Evolutionary conservation across 1,140 invertebrate genomes (phyloP), one percentile per base, ranked within the genome.

Genomic region (Globodera ellingtonae): DNA sequence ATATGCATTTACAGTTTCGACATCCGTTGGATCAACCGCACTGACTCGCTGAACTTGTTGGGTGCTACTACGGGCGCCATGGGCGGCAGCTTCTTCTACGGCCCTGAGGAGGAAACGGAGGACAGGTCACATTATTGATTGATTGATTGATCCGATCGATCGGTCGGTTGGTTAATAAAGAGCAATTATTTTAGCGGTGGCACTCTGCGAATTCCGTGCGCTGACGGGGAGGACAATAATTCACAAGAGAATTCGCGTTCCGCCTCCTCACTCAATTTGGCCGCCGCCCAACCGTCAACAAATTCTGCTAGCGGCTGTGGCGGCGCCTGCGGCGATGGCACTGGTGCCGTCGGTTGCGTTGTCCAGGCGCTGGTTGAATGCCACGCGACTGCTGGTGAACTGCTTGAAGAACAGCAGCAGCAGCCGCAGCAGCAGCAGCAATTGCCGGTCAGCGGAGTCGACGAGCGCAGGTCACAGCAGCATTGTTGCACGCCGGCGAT

Each of bases 281-380:
- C 56, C 10, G 56, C 15, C 10, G 10, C 4, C 56, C 62, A 44
- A 15, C 21, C 50, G 18, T 18, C 78, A 21, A 35, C 52, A 10
- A 78, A 80, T 35, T 35, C 35, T 35, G 35, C 35, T 35, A 35
- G 35, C 35, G 3, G 2, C 35, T 35, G 35, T 35, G 35, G 35
- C 72, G 21, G 8, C 18, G 72, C 35, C 78, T 35, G 56, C 10
- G 56, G 6, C 47, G 44, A 44, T 10, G 46, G 50, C 48, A 21
- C 73, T 4, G 56, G 56, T 13, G 56, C 10, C 18, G 67, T 18
- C 9, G 67, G 24, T 44, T 70, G 21, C n/a, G 13, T 78, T 44
- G 76, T 80, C 18, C 74, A 80, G 75, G 73, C 79, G 0, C 46
- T 62, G 44, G 72, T 80, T n/a, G 79, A 80, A 67, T 80, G 79